Conservation (phyloP, 2,888 invertebrate species). For the Mythimna pallens region DNA sequence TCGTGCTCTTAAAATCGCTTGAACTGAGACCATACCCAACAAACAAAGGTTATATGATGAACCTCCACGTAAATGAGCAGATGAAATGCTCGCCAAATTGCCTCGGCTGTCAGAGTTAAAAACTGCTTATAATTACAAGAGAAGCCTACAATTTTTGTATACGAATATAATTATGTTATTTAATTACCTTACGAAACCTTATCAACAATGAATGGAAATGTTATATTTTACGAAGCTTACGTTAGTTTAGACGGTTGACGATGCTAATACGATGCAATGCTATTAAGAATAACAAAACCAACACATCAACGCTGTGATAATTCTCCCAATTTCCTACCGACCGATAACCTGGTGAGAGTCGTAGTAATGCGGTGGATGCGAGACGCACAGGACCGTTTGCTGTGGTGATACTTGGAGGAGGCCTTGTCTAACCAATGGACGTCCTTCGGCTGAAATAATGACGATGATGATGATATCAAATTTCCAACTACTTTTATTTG, state of each 20-base stretch:
- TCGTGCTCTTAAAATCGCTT: not conserved
- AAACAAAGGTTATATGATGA: constrained; percentile 29
- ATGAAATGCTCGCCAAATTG: constrained; percentile 35
- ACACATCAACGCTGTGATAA: too few relatives aligned
- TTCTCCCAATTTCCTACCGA: too few relatives aligned
- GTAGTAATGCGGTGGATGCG: too few relatives aligned
- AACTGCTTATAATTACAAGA: constrained; percentile 25
- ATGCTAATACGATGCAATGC: too few relatives aligned
- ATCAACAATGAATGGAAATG: too few relatives aligned
- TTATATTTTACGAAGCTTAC: not conserved
- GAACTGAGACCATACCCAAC: not conserved
- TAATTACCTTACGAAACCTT: not conserved
- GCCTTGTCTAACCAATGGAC: too few relatives aligned
- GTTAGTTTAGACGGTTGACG: not conserved
- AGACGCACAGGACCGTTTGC: too few relatives aligned
- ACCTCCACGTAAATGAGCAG: constrained; percentile 29
- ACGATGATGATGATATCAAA: not conserved
- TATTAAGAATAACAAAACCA: too few relatives aligned
- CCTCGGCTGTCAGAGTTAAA: constrained; percentile 16
- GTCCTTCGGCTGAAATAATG: too few relatives aligned
- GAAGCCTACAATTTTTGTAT: constrained; percentile 24
- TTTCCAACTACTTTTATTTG: not conserved
- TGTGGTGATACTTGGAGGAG: too few relatives aligned
- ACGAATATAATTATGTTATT: constrained; percentile 6
- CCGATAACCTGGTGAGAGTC: too few relatives aligned